These are phyloP conservation scores for Brachyopa scutellaris DNA, from an alignment of 2,888 invertebrate genomes.

Conservation along the genomic window DNA sequence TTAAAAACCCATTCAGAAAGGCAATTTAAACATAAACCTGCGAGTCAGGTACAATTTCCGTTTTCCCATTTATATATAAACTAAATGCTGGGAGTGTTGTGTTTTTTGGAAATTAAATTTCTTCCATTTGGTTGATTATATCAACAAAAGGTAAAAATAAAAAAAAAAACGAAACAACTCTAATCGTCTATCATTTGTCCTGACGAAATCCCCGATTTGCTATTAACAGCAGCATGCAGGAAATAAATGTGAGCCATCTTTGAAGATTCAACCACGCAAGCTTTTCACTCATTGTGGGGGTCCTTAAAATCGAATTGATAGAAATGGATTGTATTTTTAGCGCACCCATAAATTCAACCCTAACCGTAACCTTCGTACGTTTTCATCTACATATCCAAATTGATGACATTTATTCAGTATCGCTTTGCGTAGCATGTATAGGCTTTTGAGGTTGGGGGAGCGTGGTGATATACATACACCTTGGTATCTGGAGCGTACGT, in stretches of 20 bases:
- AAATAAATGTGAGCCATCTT: conserved; percentile 62
- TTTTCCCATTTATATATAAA: conserved; percentile 12
- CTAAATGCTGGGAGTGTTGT: neutral
- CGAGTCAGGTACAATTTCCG: conserved; percentile 31
- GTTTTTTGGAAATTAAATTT: conserved; percentile 55
- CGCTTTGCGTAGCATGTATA: conserved; percentile 3
- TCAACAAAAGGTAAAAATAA: conserved; percentile 13
- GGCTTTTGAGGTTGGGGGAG: conserved; percentile 13
- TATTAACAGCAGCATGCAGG: conserved; percentile 57
- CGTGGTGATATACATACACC: neutral
- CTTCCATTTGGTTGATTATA: conserved; percentile 11
- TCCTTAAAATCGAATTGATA: conserved; percentile 68
- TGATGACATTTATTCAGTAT: conserved; percentile 52
- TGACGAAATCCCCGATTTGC: conserved; percentile 63
- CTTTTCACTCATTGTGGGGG: conserved; percentile 17
- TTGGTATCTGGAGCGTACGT: neutral
- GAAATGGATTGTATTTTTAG: conserved; percentile 70
- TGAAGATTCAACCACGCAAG: conserved; percentile 21
- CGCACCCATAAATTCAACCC: conserved; percentile 64
- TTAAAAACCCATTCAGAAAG: conserved; percentile 30
- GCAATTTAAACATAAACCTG: conserved; percentile 41
- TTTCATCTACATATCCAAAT: conserved; percentile 55
- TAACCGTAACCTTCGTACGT: conserved; percentile 41
- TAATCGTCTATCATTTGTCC: conserved; percentile 65
- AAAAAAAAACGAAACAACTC: conserved; percentile 14